Base-by-base conservation (phyloP, 2,888 invertebrate species). In the Agriopis aurantiaria region DNA sequence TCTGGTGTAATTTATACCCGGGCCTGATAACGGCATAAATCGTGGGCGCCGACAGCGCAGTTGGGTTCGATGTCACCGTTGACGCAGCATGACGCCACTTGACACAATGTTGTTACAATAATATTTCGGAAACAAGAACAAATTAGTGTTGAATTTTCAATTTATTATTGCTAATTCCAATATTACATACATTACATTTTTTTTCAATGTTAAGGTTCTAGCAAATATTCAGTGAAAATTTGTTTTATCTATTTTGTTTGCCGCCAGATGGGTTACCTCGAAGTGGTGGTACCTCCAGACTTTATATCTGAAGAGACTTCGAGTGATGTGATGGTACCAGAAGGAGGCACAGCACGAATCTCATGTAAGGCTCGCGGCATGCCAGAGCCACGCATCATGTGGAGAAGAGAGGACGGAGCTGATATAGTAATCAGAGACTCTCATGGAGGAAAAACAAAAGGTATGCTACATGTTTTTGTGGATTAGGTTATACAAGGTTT, bases 271-370 rank as follows among this genome's bases (percentile, higher is more conserved):
- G 98, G 97, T 45, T 96, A 96, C 87, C 93, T 98, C 78, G 97
- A 98, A 77, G 98, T 98, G 64, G 97, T 98, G 41, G 96, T 98
- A 76, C 98, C 98, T 46, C 98, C 99, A n/a, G 98, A 98, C 89
- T 98, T 99, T 82, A 96, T 98, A 73, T 87, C 96, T 17, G 97
- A 97, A 83, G 97, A 97, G 84, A 98, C 98, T 41, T 98, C 98
- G n/a, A 97, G 98, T 0, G 98, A 98, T 87, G 95, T 98, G 12
- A 97, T 97, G 95, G 97, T 98, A 45, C 96, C 97, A 41, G 98
- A 98, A 95, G 98, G 98, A 65, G 97, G 97, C 49, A 95, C 95
- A 0, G 96, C 96, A 11, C 95, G 95, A 78, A 90, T 96, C 68
- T 95, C 95, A 52, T 97, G 97, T 84, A 92, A 96, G 69, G 98